Percentiles rank a stretch among this genome's conserved stretches.
These are phyloP conservation scores for Sebastolobus alascanus DNA, from an alignment of 2,797 vertebrate genomes.

Conservation along the genomic window DNA sequence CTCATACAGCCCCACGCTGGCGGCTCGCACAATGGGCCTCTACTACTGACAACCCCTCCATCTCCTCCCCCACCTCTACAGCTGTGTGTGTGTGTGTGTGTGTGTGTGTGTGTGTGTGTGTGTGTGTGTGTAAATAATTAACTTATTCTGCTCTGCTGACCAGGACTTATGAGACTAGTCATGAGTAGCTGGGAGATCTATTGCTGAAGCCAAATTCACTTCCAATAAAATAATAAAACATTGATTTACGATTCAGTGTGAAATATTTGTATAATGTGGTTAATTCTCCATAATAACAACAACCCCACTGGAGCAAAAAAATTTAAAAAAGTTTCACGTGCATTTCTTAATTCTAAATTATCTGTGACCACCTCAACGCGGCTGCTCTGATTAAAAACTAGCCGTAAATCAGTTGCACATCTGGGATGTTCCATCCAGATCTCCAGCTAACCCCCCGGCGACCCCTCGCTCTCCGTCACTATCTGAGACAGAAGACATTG, in stretches of 20 bases:
- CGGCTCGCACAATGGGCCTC: slow-evolving; percentile 84
- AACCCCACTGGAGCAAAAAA: not conserved
- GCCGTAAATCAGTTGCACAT: slow-evolving; percentile 57
- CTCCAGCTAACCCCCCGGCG: slow-evolving; percentile 71
- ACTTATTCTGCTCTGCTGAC: slow-evolving; percentile 98
- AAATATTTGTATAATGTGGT: not conserved
- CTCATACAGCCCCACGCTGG: slow-evolving; percentile 84
- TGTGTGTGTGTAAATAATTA: slow-evolving; percentile 97
- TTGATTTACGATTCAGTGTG: slow-evolving; percentile 11
- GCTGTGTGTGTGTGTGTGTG: slow-evolving; percentile 90
- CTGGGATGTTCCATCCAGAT: slow-evolving; percentile 51
- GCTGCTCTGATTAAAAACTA: slow-evolving; percentile 3
- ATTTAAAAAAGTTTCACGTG: not conserved
- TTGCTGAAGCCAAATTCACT: slow-evolving; percentile 71
- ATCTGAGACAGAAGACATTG: slow-evolving; percentile 77
- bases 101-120: slow-evolving; percentile 84
- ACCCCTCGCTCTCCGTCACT: slow-evolving; percentile 71
- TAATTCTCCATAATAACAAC: not conserved
- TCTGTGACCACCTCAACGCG: not conserved
- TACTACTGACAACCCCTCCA: slow-evolving; percentile 86
- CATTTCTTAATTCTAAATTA: not conserved
- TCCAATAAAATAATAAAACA: slow-evolving; percentile 34
- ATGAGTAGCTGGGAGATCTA: slow-evolving; percentile 88
- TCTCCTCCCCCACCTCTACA: slow-evolving; percentile 86
- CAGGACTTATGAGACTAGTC: slow-evolving; percentile 93